These are phyloP conservation scores for Polyommatus iphigenia DNA, from an alignment of 2,888 invertebrate species.

Conservation along the genomic window DNA sequence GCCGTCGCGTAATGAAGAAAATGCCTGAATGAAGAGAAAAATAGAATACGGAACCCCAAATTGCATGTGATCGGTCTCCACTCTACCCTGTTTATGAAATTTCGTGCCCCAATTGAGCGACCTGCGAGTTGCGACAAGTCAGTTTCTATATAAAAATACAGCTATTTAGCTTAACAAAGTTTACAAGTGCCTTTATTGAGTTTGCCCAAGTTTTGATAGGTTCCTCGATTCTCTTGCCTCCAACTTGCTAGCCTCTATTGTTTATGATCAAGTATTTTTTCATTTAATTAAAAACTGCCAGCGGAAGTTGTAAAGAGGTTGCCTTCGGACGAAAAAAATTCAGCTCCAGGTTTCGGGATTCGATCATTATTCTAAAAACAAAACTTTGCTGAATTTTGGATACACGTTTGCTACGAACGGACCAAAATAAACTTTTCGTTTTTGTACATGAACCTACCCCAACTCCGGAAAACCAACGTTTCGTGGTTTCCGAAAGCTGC, in stretches of 20 bases:
- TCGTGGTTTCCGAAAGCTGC: not conserved
- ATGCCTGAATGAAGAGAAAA: not conserved
- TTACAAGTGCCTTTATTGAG: conserved; percentile 78
- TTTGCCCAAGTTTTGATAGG: conserved; percentile 80
- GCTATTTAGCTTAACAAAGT: conserved; percentile 76
- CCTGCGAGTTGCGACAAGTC: conserved; percentile 66
- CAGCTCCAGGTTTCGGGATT: not conserved
- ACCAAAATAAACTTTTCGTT: not conserved
- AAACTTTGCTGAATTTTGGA: not conserved
- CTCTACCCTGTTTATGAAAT: conserved; percentile 17
- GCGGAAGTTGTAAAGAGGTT: not conserved
- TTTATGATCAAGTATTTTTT: conserved; percentile 11
- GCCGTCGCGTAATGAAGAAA: no score
- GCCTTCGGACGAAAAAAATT: not conserved
- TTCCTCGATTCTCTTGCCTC: conserved; percentile 72
- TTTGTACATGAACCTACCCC: not conserved
- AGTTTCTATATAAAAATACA: conserved; percentile 71
- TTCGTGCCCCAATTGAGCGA: conserved; percentile 57
- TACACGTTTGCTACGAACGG: not conserved
- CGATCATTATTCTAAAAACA: not conserved
- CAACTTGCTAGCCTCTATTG: conserved; percentile 21
- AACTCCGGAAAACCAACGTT: not conserved
- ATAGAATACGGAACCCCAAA: not conserved
- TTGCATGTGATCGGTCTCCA: not conserved
- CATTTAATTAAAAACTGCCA: conserved; percentile 26